A percentile compares a stretch with the other conserved stretches of the same genome.
These are phyloP conservation scores for Autographa gamma DNA, from an alignment of 2,888 invertebrate genomes.

Conservation along the genomic window DNA sequence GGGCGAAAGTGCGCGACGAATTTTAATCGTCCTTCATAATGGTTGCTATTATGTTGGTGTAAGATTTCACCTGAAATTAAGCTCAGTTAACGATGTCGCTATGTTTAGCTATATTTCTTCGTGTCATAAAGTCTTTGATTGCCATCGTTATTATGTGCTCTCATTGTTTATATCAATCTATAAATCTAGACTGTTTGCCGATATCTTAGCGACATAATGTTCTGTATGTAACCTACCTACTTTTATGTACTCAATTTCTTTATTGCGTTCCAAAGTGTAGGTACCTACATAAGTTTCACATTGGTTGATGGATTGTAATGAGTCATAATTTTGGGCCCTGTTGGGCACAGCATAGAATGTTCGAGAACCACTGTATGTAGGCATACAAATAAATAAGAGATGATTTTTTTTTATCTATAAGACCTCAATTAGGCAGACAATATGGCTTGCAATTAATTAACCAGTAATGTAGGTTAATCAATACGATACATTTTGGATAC, in stretches of 20 bases:
- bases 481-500: background rate
- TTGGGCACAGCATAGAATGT: too few relatives aligned
- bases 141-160: constrained; percentile 1
- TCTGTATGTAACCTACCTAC: background rate
- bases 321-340: too few relatives aligned
- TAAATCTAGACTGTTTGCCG: background rate
- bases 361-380: too few relatives aligned
- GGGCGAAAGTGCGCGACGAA: constrained; percentile 60
- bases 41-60: constrained; percentile 20
- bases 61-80: constrained; percentile 21
- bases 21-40: constrained; percentile 62
- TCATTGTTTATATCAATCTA: background rate
- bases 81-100: background rate
- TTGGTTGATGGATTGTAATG: too few relatives aligned
- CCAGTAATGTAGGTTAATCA: background rate
- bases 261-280: too few relatives aligned
- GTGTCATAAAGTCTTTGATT: constrained; percentile 4
- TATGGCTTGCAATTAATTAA: background rate
- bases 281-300: too few relatives aligned
- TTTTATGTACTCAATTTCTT: too few relatives aligned
- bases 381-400: too few relatives aligned
- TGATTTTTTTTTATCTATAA: background rate
- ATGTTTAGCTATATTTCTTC: constrained; percentile 1
- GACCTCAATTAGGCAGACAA: background rate
- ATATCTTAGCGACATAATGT: background rate